phyloP scores from a whole-genome alignment of 2,113 vertebrate genomes.

The Cyrtonyx montezumae region DNA sequence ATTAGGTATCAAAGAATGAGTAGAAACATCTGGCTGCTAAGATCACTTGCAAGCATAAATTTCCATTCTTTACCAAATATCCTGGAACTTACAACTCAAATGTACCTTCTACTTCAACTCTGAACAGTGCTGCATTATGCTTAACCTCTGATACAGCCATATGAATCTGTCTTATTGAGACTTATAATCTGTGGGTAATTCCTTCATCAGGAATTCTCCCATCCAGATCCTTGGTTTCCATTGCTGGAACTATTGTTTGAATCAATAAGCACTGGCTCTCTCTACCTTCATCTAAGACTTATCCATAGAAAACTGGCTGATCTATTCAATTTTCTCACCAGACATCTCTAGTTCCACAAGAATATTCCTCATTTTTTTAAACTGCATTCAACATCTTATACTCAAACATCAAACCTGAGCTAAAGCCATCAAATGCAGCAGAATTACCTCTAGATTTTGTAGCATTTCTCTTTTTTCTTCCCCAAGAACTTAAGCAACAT shows the following conservation, averaged over 20 bases:
- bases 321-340: conserved; percentile 5
- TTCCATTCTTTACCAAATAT: conserved; percentile 7
- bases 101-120: conserved; percentile 14
- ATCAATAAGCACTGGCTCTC: not conserved
- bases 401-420: not conserved
- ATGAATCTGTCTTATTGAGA: not conserved
- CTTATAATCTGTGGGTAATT: not conserved
- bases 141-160: not conserved
- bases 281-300: not conserved
- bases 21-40: conserved; percentile 32
- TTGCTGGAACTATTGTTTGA: not conserved
- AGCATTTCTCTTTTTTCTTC: not conserved
- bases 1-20: not conserved
- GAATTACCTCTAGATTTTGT: not conserved
- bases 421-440: not conserved
- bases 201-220: not conserved
- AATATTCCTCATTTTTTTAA: not conserved
- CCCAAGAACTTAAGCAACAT: not conserved
- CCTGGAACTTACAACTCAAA: not conserved
- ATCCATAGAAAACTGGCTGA: not conserved
- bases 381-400: not conserved
- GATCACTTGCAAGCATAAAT: conserved; percentile 14
- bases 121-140: not conserved
- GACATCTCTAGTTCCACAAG: not conserved
- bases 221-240: not conserved